Conservation (phyloP, 2,113 vertebrate species). For the Neofelis nebulosa region DNA sequence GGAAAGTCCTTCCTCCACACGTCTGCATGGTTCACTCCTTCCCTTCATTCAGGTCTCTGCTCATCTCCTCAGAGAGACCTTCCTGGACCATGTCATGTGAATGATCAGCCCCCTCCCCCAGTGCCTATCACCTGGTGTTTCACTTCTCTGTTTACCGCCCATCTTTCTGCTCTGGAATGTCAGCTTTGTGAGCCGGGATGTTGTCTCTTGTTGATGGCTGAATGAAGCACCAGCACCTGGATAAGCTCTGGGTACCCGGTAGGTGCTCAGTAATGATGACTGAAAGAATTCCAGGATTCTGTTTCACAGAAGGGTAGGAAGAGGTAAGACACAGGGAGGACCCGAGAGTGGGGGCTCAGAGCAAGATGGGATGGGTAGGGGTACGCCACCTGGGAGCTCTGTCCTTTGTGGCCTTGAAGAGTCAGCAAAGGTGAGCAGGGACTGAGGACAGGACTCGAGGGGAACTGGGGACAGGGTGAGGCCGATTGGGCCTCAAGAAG, state of each 20-base stretch:
- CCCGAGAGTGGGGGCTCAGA: background rate
- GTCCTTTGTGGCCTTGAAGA: background rate
- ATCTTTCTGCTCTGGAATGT: background rate
- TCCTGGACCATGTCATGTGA: background rate
- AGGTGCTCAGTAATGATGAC: background rate
- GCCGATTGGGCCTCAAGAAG: background rate
- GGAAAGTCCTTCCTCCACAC: background rate
- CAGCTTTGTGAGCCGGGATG: background rate
- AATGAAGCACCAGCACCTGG: background rate
- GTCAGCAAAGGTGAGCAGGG: background rate
- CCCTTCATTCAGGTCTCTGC: background rate
- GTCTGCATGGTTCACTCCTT: background rate
- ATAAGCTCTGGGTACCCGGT: background rate
- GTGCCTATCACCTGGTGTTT: fast-evolving
- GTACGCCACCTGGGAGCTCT: fast-evolving
- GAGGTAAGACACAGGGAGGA: background rate
- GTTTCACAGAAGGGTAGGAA: background rate
- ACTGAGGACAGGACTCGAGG: background rate
- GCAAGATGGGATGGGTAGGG: fast-evolving
- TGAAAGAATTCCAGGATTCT: background rate
- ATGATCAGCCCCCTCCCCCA: no score
- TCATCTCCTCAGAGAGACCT: background rate
- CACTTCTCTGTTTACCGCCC: background rate
- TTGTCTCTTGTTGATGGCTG: background rate
- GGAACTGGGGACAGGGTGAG: no score